Percentiles rank a stretch among this genome's conserved stretches.
Evolutionary conservation across 2,113 vertebrate genomes (phyloP).

Genomic region (Dicentrarchus labrax): DNA sequence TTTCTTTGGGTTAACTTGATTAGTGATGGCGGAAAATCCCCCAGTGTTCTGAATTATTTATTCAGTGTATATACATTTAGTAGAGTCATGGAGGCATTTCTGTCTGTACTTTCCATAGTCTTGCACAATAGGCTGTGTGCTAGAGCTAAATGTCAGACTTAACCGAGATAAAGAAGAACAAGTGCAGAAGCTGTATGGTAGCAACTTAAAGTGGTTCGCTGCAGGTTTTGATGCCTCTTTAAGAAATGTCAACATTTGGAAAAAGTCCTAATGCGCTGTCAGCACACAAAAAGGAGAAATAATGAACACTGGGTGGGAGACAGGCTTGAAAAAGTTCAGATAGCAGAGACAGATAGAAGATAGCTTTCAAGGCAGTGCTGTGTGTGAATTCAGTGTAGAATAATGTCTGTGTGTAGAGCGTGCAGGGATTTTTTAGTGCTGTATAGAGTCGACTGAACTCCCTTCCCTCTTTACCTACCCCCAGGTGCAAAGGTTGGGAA

Average conservation of each 20-base stretch:
- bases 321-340: conserved; percentile 45
- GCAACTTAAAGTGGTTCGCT: conserved; percentile 49
- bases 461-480: conserved; percentile 20
- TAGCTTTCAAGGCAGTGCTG: conserved; percentile 32
- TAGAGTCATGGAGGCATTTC: conserved; percentile 48
- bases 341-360: conserved; percentile 34
- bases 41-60: conserved; percentile 67
- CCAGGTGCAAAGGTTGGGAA: conserved; percentile 95
- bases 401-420: not conserved
- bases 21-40: conserved; percentile 75
- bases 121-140: conserved; percentile 44
- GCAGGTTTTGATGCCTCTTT: conserved; percentile 70
- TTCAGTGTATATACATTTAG: conserved; percentile 67
- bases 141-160: conserved; percentile 73
- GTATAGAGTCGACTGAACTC: conserved; percentile 20
- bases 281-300: conserved; percentile 49
- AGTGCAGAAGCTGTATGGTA: conserved; percentile 30
- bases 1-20: conserved; percentile 82
- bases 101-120: conserved; percentile 14
- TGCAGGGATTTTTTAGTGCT: conserved; percentile 9
- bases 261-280: conserved; percentile 64
- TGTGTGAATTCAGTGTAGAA: conserved; percentile 14
- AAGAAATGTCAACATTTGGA: conserved; percentile 75
- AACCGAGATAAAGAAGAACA: conserved; percentile 65
- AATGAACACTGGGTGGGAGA: conserved; percentile 45